Conservation (phyloP, 2,113 vertebrate species). For the Tetrao urogallus region DNA sequence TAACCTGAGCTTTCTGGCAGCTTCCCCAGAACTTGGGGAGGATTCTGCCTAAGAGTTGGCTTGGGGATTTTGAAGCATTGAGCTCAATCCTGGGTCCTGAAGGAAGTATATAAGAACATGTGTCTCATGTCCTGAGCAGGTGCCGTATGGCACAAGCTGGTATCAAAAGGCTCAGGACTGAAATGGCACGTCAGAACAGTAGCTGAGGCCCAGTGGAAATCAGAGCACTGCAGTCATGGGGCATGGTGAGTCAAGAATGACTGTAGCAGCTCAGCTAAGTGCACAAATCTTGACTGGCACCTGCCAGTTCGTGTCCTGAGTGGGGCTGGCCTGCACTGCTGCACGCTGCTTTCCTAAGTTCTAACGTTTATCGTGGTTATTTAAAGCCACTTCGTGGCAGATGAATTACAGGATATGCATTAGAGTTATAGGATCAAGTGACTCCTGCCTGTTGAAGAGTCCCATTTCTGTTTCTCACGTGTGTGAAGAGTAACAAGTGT, state of each 20-base stretch:
- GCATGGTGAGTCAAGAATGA: neutral
- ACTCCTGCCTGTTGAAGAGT: neutral
- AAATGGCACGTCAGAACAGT: neutral
- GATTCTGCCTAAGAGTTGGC: neutral
- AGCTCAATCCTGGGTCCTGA: neutral
- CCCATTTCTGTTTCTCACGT: slow-evolving; percentile 1
- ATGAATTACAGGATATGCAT: neutral
- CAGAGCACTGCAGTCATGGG: neutral
- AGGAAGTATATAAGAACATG: neutral
- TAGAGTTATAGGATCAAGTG: neutral
- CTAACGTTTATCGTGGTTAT: neutral
- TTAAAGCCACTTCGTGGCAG: neutral
- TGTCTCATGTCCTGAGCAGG: neutral
- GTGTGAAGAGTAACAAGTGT: neutral
- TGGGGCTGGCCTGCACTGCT: neutral
- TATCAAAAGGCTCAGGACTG: fast-evolving
- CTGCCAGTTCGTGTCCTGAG: neutral
- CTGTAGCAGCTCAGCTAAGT: neutral
- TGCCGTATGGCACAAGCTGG: neutral
- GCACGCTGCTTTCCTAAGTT: neutral
- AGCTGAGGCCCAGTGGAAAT: neutral
- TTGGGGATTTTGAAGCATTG: neutral
- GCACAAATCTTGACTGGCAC: neutral
- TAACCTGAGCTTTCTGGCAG: slow-evolving; percentile 20
- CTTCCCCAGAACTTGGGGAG: neutral